Conservation (phyloP, 2,888 invertebrate species). For the Spisula solida region DNA sequence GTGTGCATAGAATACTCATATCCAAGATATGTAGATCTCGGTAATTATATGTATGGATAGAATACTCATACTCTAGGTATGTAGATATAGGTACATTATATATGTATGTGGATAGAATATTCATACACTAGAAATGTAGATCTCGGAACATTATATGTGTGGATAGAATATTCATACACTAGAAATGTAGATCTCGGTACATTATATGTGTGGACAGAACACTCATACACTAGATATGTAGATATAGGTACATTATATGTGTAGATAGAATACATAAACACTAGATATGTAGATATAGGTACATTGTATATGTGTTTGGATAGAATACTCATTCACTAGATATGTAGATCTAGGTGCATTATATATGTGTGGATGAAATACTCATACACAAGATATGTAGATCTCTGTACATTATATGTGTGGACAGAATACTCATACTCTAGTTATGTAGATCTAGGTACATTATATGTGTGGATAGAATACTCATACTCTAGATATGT, state of each 20-base stretch:
- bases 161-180: neutral
- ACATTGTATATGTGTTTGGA: neutral
- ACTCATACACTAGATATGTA: neutral
- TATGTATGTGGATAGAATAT: neutral
- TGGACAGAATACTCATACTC: too few relatives aligned
- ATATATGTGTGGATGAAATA: too few relatives aligned
- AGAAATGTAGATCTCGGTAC: too few relatives aligned
- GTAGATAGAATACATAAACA: neutral
- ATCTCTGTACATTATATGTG: too few relatives aligned
- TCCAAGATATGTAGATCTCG: too few relatives aligned
- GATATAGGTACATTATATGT: neutral
- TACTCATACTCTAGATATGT: neutral
- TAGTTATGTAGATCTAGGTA: too few relatives aligned
- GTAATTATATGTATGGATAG: neutral
- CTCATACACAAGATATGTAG: too few relatives aligned
- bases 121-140: neutral
- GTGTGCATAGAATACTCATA: neutral
- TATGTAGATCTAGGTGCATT: too few relatives aligned
- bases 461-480: neutral
- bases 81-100: neutral
- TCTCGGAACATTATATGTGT: neutral
- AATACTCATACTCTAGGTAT: neutral
- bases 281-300: neutral
- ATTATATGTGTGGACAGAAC: neutral
- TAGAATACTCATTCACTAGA: neutral